Conservation (phyloP, 30 jellyfish, hydroid and myxozoan species). For the Cassiopea xamachana region DNA sequence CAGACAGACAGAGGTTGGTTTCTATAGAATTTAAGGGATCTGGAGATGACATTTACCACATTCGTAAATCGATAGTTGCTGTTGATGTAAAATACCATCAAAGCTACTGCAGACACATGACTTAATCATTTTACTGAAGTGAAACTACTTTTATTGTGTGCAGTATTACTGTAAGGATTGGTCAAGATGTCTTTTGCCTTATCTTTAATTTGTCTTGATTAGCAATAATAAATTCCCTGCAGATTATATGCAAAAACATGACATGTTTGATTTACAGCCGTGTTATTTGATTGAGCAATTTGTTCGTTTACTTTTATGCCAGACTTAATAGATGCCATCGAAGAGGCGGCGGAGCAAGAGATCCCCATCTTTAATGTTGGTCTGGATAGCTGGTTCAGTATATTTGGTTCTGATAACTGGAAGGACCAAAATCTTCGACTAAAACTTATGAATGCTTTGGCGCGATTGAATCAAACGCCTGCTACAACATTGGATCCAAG, state of each 20-base stretch:
- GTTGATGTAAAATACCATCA: no score
- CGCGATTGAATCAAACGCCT: slow-evolving; percentile 54
- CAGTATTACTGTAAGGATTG: no score
- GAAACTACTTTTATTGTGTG: no score
- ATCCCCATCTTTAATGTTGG: slow-evolving; percentile 54
- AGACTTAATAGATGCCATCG: slow-evolving; percentile 61
- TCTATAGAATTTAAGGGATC: background rate
- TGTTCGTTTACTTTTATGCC: background rate
- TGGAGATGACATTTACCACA: no score
- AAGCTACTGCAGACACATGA: background rate
- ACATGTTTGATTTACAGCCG: background rate
- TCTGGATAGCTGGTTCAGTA: slow-evolving; percentile 64
- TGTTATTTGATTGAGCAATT: background rate
- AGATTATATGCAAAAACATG: background rate
- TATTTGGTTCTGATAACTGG: slow-evolving; percentile 56
- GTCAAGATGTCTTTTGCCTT: no score
- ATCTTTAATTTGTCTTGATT: no score
- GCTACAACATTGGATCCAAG: slow-evolving; percentile 49
- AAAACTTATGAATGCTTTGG: slow-evolving; percentile 53
- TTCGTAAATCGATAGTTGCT: no score
- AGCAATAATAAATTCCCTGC: background rate
- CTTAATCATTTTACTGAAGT: no score
- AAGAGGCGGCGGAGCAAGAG: slow-evolving; percentile 59
- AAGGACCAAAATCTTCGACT: slow-evolving; percentile 41
- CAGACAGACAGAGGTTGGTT: slow-evolving; percentile 27